These are phyloP conservation scores for Morone chrysops DNA, from an alignment of 2,113 vertebrate species.

Conservation along the genomic window DNA sequence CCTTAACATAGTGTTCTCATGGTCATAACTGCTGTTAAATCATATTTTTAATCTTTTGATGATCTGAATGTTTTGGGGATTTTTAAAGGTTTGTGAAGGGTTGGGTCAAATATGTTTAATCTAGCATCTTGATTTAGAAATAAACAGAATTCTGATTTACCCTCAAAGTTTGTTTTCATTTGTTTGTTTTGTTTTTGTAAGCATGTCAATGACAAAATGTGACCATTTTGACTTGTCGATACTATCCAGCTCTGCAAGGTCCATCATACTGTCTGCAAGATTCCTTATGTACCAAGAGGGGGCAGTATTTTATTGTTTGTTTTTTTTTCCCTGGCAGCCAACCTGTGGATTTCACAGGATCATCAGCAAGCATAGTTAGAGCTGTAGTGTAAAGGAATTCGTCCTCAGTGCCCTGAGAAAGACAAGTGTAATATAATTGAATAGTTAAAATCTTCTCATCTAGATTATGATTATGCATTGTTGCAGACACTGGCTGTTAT, in stretches of 20 bases:
- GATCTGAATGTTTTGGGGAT: slow-evolving; percentile 42
- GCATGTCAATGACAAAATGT: background rate
- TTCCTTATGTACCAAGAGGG: slow-evolving; percentile 55
- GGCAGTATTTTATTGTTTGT: slow-evolving; percentile 66
- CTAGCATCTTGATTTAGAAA: slow-evolving; percentile 69
- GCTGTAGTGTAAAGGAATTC: slow-evolving; percentile 53
- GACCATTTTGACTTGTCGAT: background rate
- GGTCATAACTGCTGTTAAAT: slow-evolving; percentile 80
- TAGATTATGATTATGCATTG: background rate
- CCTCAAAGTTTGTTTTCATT: background rate
- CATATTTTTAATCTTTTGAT: slow-evolving; percentile 67
- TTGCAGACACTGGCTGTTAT: background rate
- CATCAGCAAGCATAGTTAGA: background rate
- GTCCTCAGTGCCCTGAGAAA: background rate
- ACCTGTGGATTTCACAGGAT: slow-evolving; percentile 38
- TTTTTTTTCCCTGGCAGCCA: background rate
- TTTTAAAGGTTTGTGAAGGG: slow-evolving; percentile 59
- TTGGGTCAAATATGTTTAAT: slow-evolving; percentile 61
- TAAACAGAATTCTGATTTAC: slow-evolving; percentile 74
- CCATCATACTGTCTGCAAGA: slow-evolving; percentile 14
- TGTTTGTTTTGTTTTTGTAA: background rate
- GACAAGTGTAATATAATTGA: slow-evolving; percentile 10
- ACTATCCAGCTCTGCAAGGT: background rate
- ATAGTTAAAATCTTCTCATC: background rate
- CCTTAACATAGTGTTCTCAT: slow-evolving; percentile 61